phyloP scores from a whole-genome alignment of 1,140 invertebrate species.

The Apocrypta bakeri region DNA sequence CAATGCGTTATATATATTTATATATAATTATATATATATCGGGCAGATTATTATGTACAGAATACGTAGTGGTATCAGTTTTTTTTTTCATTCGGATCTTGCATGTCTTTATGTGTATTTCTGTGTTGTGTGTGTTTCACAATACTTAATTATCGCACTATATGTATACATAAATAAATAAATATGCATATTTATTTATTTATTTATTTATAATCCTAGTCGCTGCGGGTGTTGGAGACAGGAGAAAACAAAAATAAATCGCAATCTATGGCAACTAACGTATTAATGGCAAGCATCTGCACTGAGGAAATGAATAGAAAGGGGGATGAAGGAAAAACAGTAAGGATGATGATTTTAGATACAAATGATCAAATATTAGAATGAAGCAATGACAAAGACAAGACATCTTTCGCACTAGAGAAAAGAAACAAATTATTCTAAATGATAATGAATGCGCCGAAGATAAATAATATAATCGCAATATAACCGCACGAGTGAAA shows the following conservation, averaged over 20 bases:
- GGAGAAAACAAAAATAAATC: slow-evolving; percentile 53
- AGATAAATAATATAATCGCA: slow-evolving; percentile 46
- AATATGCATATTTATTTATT: too few relatives aligned
- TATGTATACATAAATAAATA: slow-evolving; percentile 39
- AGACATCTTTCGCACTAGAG: slow-evolving; percentile 39
- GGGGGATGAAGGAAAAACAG: background rate
- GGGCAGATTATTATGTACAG: slow-evolving; percentile 69
- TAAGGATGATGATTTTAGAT: slow-evolving; percentile 12
- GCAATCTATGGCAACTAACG: slow-evolving; percentile 68
- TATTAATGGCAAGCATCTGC: slow-evolving; percentile 68
- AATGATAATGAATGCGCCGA: slow-evolving; percentile 31
- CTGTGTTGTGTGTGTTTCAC: slow-evolving; percentile 55
- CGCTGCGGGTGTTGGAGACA: background rate
- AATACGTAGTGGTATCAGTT: slow-evolving; percentile 67
- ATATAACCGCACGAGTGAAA: slow-evolving; percentile 36
- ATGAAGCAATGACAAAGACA: slow-evolving; percentile 51
- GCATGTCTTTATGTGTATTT: slow-evolving; percentile 20
- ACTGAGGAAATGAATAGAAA: slow-evolving; percentile 29
- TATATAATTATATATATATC: slow-evolving; percentile 62
- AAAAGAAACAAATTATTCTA: slow-evolving; percentile 55
- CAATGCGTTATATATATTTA: slow-evolving; percentile 63
- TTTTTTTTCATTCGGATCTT: slow-evolving; percentile 55
- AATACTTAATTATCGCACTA: slow-evolving; percentile 55
- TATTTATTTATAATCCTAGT: slow-evolving; percentile 37
- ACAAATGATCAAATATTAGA: slow-evolving; percentile 30